Conservation (phyloP, 2,888 invertebrate species). For the Acholoe squamosa region DNA sequence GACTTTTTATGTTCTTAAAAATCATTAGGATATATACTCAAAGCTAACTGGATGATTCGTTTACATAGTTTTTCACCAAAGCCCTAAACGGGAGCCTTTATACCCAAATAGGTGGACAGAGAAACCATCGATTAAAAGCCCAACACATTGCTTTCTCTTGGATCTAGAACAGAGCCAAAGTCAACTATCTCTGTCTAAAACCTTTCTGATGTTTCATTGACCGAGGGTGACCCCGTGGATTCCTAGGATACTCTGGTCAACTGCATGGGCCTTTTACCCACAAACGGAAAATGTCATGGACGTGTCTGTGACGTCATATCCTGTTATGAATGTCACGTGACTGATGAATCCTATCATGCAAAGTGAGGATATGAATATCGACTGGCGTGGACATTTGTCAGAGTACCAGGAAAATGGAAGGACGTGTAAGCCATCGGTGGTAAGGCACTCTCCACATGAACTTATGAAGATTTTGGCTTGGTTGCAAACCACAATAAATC, state of each 20-base stretch:
- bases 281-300: neutral
- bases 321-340: neutral
- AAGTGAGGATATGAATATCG: neutral
- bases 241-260: neutral
- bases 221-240: neutral
- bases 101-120: too few relatives aligned
- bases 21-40: too few relatives aligned
- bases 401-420: too few relatives aligned
- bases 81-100: too few relatives aligned
- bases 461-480: too few relatives aligned
- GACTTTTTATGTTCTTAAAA: too few relatives aligned
- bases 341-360: neutral
- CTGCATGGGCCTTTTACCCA: neutral
- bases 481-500: too few relatives aligned
- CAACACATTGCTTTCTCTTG: neutral
- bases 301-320: conserved; percentile 1
- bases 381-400: too few relatives aligned
- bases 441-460: too few relatives aligned
- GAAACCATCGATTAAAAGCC: neutral
- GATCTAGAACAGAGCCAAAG: neutral
- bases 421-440: too few relatives aligned
- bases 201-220: neutral
- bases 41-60: too few relatives aligned
- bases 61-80: too few relatives aligned
- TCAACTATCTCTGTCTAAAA: neutral